Percentiles rank a stretch among this genome's conserved stretches.
Conservation (phyloP, 2,888 invertebrate genomes). For the Sphaerophoria taeniata region DNA sequence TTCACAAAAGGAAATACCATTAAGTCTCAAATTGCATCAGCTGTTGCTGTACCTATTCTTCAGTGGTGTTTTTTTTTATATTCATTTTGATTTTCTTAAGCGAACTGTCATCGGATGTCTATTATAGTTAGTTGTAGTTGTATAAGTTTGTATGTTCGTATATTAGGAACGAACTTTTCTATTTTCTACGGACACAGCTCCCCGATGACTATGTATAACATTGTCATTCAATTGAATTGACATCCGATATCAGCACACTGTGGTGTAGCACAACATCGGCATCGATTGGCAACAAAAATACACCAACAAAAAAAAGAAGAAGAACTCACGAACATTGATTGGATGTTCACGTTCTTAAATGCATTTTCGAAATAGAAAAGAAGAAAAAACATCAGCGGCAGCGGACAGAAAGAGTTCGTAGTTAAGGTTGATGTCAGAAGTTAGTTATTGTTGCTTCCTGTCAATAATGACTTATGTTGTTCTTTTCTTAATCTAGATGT, state of each 20-base stretch:
- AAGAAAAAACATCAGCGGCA: neutral
- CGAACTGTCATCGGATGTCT: conserved; percentile 19
- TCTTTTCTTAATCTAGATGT: conserved; percentile 33
- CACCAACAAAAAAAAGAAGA: neutral
- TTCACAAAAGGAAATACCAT: conserved; percentile 29
- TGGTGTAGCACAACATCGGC: neutral
- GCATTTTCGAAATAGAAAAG: neutral
- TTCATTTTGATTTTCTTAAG: conserved; percentile 12
- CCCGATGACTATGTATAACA: conserved; percentile 44
- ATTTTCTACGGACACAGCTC: conserved; percentile 24
- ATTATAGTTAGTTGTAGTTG: neutral
- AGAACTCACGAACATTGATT: conserved; percentile 21
- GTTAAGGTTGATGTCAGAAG: neutral
- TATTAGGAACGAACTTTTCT: conserved; percentile 28
- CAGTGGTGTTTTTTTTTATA: neutral
- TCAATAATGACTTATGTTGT: conserved; percentile 16
- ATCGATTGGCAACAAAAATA: conserved; percentile 1
- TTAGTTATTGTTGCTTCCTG: conserved; percentile 11
- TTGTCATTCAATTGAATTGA: conserved; percentile 64
- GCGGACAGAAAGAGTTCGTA: neutral
- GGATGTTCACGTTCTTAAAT: conserved; percentile 9
- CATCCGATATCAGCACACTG: conserved; percentile 48
- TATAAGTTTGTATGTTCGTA: neutral
- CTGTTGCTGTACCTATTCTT: conserved; percentile 31
- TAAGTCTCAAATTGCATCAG: conserved; percentile 45